phyloP scores from a whole-genome alignment of 2,888 invertebrate species.

The Thera britannica region DNA sequence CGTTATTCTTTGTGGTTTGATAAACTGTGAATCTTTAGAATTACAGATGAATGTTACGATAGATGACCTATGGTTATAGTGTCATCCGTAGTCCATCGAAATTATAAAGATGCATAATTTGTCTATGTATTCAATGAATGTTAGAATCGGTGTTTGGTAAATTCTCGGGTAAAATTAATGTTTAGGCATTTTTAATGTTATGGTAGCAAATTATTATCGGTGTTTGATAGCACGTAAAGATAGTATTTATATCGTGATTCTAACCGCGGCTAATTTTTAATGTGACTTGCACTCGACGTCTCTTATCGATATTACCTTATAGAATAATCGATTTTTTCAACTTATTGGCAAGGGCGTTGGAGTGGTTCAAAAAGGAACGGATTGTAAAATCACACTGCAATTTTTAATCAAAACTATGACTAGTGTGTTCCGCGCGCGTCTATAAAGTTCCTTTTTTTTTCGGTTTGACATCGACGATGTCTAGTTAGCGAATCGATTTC shows the following conservation, averaged over 20 bases:
- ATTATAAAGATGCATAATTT: constrained; percentile 9
- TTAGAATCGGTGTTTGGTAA: constrained; percentile 24
- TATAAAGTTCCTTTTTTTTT: constrained; percentile 33
- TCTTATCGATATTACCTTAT: constrained; percentile 51
- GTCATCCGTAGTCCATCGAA: constrained; percentile 10
- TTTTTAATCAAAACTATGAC: constrained; percentile 77
- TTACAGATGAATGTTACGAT: constrained; percentile 4
- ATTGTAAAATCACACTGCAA: constrained; percentile 65
- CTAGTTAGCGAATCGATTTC: constrained; percentile 43
- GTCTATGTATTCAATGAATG: constrained; percentile 14
- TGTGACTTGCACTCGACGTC: constrained; percentile 44
- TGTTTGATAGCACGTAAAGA: constrained; percentile 28
- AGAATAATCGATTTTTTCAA: constrained; percentile 49
- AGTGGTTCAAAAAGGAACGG: constrained; percentile 52
- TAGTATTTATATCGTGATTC: constrained; percentile 26
- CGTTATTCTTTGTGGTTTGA: constrained; percentile 18
- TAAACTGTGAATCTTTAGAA: constrained; percentile 19
- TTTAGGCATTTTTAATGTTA: constrained; percentile 31
- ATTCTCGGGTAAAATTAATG: constrained; percentile 27
- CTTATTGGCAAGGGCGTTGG: constrained; percentile 55
- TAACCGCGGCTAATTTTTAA: constrained; percentile 20
- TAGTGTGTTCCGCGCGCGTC: constrained; percentile 64
- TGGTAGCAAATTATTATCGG: constrained; percentile 28
- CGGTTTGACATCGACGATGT: constrained; percentile 30
- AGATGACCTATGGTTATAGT: constrained; percentile 7